These are phyloP conservation scores for Odontophorus gujanensis DNA, from an alignment of 2,113 vertebrate genomes.

Conservation along the genomic window DNA sequence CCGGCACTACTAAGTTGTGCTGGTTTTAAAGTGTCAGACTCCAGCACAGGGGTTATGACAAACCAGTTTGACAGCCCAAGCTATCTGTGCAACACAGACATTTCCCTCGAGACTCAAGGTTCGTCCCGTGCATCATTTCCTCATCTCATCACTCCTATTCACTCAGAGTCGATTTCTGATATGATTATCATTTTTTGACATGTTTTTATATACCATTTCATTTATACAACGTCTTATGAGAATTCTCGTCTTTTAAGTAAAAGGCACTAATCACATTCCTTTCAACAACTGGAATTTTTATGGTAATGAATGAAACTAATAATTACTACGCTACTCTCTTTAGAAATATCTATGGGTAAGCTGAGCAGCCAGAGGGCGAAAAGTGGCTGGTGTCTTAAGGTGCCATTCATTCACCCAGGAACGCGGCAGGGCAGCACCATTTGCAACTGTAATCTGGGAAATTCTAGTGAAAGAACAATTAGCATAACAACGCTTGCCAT, in stretches of 20 bases:
- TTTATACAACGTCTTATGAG: neutral
- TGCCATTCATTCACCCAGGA: neutral
- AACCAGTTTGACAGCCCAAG: neutral
- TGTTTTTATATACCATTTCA: neutral
- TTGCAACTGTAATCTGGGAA: neutral
- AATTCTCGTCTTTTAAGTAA: neutral
- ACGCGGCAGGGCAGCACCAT: neutral
- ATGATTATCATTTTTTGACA: rapidly evolving
- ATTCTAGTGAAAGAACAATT: neutral
- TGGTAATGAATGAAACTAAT: neutral
- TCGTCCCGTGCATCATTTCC: neutral
- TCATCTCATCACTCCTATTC: neutral
- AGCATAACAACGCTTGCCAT: neutral
- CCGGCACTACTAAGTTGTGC: neutral
- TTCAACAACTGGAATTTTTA: neutral
- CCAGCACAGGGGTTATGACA: neutral
- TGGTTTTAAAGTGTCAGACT: neutral
- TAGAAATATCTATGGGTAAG: neutral
- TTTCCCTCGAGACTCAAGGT: neutral
- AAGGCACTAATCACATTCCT: neutral
- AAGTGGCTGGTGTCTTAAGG: neutral
- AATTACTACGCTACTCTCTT: neutral
- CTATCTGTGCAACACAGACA: neutral
- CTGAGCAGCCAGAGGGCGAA: neutral
- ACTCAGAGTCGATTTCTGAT: neutral